Evolutionary conservation across 1,140 invertebrate genomes (phyloP), one percentile per base, ranked within the genome.

Genomic region (Melitaea cinxia): DNA sequence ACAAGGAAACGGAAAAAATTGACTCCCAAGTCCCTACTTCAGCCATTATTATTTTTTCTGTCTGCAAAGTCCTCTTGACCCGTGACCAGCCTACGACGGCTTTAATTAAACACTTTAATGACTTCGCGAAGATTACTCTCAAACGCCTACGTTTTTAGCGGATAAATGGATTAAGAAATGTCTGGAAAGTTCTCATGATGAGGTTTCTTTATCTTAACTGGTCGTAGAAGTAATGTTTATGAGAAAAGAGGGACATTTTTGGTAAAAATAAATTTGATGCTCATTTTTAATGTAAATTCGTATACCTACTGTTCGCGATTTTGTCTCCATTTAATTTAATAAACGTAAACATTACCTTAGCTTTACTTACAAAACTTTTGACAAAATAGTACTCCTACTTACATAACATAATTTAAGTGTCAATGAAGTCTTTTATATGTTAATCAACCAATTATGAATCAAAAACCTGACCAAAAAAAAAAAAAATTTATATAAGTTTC

Each of bases 31-130:
- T 49, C 26, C 39, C 4, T 30, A 52, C 58, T 52, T 6, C 35
- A 42, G 17, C 68, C 73, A 75, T 82, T 81, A 75, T 75, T 83
- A 78, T 84, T 83, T 78, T 86, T 83, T 78, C 70, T 66, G 75
- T 79, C 80, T 80, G 68, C 59, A 66, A 58, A 53, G 54, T 68
- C 70, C 68, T 70, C 72, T 73, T 72, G 73, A 70, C 59, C 75
- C 73, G 68, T 78, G 75, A 75, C 75, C 70, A 61, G 77, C 68
- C 74, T 74, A 58, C 74, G 75, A 72, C 72, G 68, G 73, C 76
- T 77, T 83, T 85, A 88, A 85, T 88, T 88, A 88, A 80, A 78
- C 72, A 80, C 72, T 85, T 80, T 82, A 85, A 88, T 80, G 73
- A 82, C 76, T 82, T 83, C 63, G 37, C 24, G 57, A 60, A 50